Percentiles rank a stretch among this genome's conserved stretches.
Conservation (phyloP, 2,888 invertebrate species). For the Oscheius myriophilus region DNA sequence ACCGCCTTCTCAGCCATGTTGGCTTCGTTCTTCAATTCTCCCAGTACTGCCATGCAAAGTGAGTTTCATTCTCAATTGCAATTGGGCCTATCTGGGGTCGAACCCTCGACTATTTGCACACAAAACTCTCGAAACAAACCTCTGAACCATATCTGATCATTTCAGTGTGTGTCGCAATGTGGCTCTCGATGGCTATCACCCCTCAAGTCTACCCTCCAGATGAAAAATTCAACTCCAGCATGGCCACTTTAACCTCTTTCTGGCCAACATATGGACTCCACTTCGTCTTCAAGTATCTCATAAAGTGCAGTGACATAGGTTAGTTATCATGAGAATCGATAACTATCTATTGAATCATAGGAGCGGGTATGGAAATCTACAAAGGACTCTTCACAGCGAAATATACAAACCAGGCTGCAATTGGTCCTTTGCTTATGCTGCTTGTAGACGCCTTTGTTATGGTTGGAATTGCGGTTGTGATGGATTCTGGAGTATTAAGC, state of each 20-base stretch:
- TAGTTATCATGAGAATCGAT: not conserved
- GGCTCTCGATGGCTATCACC: constrained; percentile 2
- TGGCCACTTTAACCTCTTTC: not conserved
- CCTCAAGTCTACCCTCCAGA: not conserved
- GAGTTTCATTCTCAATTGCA: not conserved
- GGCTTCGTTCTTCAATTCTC: constrained; percentile 14
- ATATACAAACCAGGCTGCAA: constrained; percentile 2
- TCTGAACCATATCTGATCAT: not conserved
- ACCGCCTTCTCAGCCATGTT: constrained; percentile 18
- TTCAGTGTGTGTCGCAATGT: constrained; percentile 10
- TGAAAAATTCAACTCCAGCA: not conserved
- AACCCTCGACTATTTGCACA: no score
- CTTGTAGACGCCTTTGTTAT: constrained; percentile 3
- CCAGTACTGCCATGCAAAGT: constrained; percentile 15
- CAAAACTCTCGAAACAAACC: no score
- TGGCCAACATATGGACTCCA: constrained; percentile 13
- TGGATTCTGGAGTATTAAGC: not conserved
- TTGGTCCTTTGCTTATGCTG: not conserved
- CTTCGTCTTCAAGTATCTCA: constrained; percentile 3
- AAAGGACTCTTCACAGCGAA: not conserved
- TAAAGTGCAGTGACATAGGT: constrained; percentile 6
- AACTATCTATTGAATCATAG: not conserved
- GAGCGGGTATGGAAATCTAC: not conserved
- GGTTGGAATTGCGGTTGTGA: not conserved
- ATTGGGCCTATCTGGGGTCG: not conserved